A percentile compares a stretch with the other conserved stretches of the same genome.
These are phyloP conservation scores for Paradoxurus hermaphroditus DNA, from an alignment of 2,113 vertebrate genomes.

Conservation along the genomic window DNA sequence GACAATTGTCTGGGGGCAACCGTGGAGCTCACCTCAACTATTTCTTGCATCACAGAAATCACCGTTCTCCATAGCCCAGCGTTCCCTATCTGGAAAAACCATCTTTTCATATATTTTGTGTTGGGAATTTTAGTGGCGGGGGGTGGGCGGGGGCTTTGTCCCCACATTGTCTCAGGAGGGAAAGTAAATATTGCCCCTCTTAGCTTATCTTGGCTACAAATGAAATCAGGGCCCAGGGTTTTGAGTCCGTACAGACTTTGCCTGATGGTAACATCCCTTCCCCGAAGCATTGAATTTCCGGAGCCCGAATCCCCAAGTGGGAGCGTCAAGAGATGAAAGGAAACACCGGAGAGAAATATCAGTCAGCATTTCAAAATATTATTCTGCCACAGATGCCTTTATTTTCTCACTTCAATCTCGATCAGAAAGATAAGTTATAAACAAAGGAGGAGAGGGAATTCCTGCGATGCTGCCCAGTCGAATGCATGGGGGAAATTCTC, in stretches of 20 bases:
- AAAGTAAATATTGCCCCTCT: not conserved
- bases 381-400: not conserved
- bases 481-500: not conserved
- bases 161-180: not conserved
- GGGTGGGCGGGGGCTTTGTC: accelerated
- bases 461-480: not conserved
- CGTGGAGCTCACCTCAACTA: not conserved
- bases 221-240: not conserved
- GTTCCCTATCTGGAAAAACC: not conserved
- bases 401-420: not conserved
- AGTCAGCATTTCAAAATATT: not conserved
- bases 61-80: not conserved
- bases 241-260: not conserved
- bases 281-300: not conserved
- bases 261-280: not conserved
- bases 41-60: no score
- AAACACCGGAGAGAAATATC: not conserved
- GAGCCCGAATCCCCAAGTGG: not conserved
- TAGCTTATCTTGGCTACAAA: not conserved
- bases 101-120: not conserved
- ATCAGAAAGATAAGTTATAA: not conserved
- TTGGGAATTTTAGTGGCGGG: not conserved
- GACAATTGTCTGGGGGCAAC: accelerated
- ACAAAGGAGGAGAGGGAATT: not conserved
- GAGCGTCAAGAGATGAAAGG: not conserved